Evolutionary conservation across 1,140 invertebrate genomes (phyloP).

Genomic region (Tachypleus tridentatus): DNA sequence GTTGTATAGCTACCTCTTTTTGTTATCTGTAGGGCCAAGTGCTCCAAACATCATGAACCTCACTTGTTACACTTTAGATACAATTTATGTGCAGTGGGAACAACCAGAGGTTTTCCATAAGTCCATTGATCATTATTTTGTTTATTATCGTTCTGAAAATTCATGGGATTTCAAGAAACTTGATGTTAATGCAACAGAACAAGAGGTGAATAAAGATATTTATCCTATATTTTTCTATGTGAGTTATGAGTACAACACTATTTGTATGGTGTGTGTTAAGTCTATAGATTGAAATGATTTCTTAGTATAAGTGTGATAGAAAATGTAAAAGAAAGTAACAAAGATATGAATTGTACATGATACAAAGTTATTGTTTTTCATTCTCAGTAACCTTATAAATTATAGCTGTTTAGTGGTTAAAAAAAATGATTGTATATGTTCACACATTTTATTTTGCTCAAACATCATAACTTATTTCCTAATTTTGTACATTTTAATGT

Average conservation of each 20-base stretch:
- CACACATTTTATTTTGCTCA: too few species aligned
- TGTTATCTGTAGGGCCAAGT: slow-evolving; percentile 40
- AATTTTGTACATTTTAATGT: too few species aligned
- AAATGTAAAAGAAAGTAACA: too few species aligned
- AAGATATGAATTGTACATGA: too few species aligned
- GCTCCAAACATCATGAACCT: slow-evolving; percentile 65
- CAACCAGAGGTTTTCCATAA: slow-evolving; percentile 54
- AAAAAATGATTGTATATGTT: too few species aligned
- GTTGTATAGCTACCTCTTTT: neutral
- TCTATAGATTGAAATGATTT: too few species aligned
- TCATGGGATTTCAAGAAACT: slow-evolving; percentile 48
- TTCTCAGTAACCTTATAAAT: too few species aligned
- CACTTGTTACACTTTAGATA: slow-evolving; percentile 58
- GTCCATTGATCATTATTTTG: slow-evolving; percentile 60
- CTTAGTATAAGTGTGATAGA: too few species aligned
- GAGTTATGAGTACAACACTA: neutral
- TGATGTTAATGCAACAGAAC: slow-evolving; percentile 38
- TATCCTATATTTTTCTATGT: too few species aligned
- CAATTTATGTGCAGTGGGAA: slow-evolving; percentile 66
- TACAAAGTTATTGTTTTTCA: too few species aligned
- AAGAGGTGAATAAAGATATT: slow-evolving; percentile 12
- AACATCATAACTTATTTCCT: too few species aligned
- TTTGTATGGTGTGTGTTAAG: slow-evolving; percentile 5
- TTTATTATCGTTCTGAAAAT: slow-evolving; percentile 49
- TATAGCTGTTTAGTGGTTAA: too few species aligned